Evolutionary conservation across 92 coral and sea anemone species (phyloP).

Genomic region (Ricordea florida): DNA sequence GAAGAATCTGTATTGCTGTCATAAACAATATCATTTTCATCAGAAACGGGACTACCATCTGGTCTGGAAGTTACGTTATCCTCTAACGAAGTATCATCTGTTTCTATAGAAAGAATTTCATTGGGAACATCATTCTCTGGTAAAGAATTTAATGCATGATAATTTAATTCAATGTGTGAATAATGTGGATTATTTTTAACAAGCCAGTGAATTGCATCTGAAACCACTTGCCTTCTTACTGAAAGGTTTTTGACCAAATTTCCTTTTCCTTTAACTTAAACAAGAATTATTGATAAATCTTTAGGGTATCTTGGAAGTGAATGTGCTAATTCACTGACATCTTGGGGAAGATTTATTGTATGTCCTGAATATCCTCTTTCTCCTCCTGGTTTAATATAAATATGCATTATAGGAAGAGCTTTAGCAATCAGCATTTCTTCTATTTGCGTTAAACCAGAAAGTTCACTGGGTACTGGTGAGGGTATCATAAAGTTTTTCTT

Average conservation of each 20-base stretch:
- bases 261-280: slow-evolving; percentile 45
- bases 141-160: background rate
- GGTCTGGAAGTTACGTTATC: no score
- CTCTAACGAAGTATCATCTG: no score
- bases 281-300: slow-evolving; percentile 23
- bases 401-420: slow-evolving; percentile 61
- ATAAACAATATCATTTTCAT: slow-evolving; percentile 25
- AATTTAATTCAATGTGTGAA: background rate
- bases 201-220: slow-evolving; percentile 29
- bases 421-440: slow-evolving; percentile 58
- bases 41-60: no score
- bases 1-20: slow-evolving; percentile 11
- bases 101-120: slow-evolving; percentile 31
- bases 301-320: slow-evolving; percentile 47
- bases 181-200: slow-evolving; percentile 24
- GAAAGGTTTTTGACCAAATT: slow-evolving; percentile 39
- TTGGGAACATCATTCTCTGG: slow-evolving; percentile 41
- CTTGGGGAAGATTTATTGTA: slow-evolving; percentile 55
- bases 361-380: slow-evolving; percentile 59
- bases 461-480: slow-evolving; percentile 45
- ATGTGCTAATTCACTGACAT: slow-evolving; percentile 38
- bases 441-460: slow-evolving; percentile 51
- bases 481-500: slow-evolving; percentile 46
- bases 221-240: slow-evolving; percentile 33
- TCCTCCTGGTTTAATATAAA: slow-evolving; percentile 63